Percentiles rank a stretch among this genome's conserved stretches.
These are phyloP conservation scores for Lepus oiostolus DNA, from an alignment of 2,797 vertebrate genomes.

Conservation along the genomic window DNA sequence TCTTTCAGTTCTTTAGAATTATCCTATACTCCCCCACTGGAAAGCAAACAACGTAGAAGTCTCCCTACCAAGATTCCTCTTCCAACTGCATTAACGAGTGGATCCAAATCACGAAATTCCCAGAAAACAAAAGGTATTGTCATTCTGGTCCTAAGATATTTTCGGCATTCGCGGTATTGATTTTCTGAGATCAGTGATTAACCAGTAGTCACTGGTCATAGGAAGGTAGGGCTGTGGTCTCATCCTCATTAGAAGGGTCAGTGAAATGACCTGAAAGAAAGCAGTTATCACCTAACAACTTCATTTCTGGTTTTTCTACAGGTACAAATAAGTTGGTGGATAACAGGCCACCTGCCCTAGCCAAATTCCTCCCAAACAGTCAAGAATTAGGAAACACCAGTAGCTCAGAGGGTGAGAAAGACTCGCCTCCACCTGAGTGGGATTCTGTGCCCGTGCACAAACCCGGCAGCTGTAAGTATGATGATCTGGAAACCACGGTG, in stretches of 20 bases:
- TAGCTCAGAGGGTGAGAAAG: slow-evolving; percentile 98
- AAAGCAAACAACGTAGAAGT: slow-evolving; percentile 96
- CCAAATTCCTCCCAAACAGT: slow-evolving; percentile 92
- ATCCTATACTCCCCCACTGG: slow-evolving; percentile 93
- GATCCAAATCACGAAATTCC: slow-evolving; percentile 92
- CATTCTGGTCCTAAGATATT: background rate
- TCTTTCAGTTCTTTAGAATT: slow-evolving; percentile 95
- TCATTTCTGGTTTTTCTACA: slow-evolving; percentile 81
- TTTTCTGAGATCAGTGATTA: background rate
- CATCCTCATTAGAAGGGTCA: background rate
- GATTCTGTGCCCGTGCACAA: slow-evolving; percentile 94
- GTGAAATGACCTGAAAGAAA: slow-evolving; percentile 2
- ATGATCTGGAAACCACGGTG: background rate
- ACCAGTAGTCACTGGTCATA: background rate
- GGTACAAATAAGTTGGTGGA: slow-evolving; percentile 92
- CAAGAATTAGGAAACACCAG: slow-evolving; percentile 96
- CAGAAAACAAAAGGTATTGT: slow-evolving; percentile 93
- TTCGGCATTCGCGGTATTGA: background rate
- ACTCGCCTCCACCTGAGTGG: slow-evolving; percentile 97
- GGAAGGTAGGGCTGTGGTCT: background rate
- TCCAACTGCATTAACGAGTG: slow-evolving; percentile 88
- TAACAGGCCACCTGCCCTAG: slow-evolving; percentile 91
- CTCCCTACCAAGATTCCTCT: slow-evolving; percentile 93
- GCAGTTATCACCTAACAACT: background rate
- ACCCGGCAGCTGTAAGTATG: slow-evolving; percentile 93